Conservation (phyloP, 2,888 invertebrate species). For the Limnephilus lunatus region DNA sequence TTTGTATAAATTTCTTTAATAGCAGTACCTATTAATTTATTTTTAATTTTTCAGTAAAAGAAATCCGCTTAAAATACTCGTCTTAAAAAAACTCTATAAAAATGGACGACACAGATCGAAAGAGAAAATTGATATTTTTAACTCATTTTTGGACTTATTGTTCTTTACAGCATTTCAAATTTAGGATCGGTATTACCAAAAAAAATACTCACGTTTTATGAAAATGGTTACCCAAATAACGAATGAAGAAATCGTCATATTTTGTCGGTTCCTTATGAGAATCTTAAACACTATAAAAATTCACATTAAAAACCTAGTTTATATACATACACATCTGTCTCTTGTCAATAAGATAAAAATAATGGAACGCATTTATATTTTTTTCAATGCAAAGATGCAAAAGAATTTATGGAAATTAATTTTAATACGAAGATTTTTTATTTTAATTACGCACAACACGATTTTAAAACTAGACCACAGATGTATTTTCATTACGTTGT, state of each 20-base stretch:
- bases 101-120: no score
- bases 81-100: no score
- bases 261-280: background rate
- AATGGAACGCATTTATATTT: background rate
- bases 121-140: no score
- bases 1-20: no score
- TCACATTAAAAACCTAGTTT: background rate
- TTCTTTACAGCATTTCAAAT: no score
- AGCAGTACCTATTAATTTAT: no score
- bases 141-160: no score
- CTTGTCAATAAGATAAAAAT: background rate
- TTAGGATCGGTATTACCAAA: background rate
- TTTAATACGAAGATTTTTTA: background rate
- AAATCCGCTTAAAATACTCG: no score
- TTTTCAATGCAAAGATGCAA: background rate
- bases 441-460: background rate
- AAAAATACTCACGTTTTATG: background rate
- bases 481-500: background rate
- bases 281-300: background rate
- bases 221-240: background rate
- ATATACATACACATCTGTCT: background rate
- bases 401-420: background rate
- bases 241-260: background rate
- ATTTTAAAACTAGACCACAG: background rate
- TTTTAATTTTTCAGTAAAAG: no score